These are phyloP conservation scores for Neogale vison DNA, from an alignment of 2,113 vertebrate species.

Conservation along the genomic window DNA sequence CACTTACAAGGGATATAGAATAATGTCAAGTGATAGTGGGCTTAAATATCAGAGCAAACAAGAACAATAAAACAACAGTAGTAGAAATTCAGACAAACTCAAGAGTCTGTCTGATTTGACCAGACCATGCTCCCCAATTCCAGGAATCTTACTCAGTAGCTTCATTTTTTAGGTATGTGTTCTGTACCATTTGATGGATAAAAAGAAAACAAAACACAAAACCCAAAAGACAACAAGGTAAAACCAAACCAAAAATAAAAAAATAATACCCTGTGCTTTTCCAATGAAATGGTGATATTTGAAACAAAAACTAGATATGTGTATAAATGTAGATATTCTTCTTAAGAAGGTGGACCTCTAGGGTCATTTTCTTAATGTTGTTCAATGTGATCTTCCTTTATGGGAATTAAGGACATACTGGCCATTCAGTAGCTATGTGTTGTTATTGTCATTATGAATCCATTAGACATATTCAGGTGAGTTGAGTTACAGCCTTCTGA, in stretches of 20 bases:
- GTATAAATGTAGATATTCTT: constrained; percentile 20
- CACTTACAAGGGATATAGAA: not conserved
- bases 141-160: not conserved
- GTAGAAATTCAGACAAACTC: not conserved
- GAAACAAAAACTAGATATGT: not conserved
- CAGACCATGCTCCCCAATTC: not conserved
- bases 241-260: not conserved
- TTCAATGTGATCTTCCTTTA: constrained; percentile 65
- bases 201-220: not conserved
- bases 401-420: constrained; percentile 62
- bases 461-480: constrained; percentile 78
- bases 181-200: not conserved
- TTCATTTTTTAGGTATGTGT: not conserved
- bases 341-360: constrained; percentile 22
- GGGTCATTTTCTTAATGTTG: constrained; percentile 65
- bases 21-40: not conserved
- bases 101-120: not conserved
- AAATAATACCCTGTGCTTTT: not conserved
- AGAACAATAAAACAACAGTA: not conserved
- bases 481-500: constrained; percentile 77
- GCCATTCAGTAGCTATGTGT: constrained; percentile 67
- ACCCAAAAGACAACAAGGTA: not conserved
- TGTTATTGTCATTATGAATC: constrained; percentile 83
- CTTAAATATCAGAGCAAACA: not conserved
- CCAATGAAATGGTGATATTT: not conserved